phyloP scores from a whole-genome alignment of 2,888 invertebrate species.

The Agrochola circellaris region DNA sequence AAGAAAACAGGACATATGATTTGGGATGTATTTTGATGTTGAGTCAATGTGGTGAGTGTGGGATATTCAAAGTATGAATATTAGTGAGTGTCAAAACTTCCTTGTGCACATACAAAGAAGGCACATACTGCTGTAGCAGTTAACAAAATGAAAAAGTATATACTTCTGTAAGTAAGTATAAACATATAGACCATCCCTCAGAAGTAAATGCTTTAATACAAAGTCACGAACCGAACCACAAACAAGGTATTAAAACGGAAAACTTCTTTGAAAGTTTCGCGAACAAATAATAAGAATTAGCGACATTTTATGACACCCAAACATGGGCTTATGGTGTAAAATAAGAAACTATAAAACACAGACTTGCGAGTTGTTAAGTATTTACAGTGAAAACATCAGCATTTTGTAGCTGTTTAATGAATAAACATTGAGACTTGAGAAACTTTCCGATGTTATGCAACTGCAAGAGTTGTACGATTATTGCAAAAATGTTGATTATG shows the following conservation, averaged over 20 bases:
- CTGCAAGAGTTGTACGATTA: neutral
- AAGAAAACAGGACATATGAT: no score
- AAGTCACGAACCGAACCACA: slow-evolving; percentile 44
- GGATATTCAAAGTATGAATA: neutral
- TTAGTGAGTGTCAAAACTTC: neutral
- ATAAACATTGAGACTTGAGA: slow-evolving; percentile 63
- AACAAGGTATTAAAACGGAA: slow-evolving; percentile 45
- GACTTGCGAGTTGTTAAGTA: slow-evolving; percentile 73
- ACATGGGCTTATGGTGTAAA: slow-evolving; percentile 68
- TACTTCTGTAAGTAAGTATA: no score
- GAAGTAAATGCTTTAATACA: slow-evolving; percentile 20
- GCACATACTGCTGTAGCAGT: neutral
- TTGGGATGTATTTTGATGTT: no score
- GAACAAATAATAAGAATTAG: slow-evolving; percentile 82
- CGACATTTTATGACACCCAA: slow-evolving; percentile 76
- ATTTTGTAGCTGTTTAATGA: slow-evolving; percentile 62
- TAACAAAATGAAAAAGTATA: slow-evolving; percentile 8
- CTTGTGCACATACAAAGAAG: neutral
- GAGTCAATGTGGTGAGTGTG: no score
- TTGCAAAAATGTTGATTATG: neutral
- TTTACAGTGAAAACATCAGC: slow-evolving; percentile 75
- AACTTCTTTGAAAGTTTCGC: slow-evolving; percentile 73
- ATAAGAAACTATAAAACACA: slow-evolving; percentile 74
- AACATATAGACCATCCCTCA: neutral
- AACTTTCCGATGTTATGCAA: slow-evolving; percentile 41